Base-by-base conservation (phyloP, 2,113 vertebrate species). In the Furnarius figulus region DNA sequence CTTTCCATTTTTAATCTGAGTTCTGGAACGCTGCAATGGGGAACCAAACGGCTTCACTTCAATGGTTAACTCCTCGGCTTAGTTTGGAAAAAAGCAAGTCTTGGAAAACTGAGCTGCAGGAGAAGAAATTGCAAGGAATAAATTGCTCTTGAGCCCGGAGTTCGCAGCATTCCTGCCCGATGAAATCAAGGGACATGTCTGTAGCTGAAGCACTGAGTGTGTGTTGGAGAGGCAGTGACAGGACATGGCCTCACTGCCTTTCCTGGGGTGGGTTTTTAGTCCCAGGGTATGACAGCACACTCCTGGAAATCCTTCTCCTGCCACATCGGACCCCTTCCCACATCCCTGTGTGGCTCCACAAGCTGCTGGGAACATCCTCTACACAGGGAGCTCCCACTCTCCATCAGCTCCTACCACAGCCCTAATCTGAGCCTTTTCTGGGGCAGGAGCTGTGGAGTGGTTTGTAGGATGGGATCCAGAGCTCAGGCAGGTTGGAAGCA, bases 281-380 rank as follows among this genome's bases (percentile, higher is more conserved):
- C n/a, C 84, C 19, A 2, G 33, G 39, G 23, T 5, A 1, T 10
- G 3, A 8, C 15, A 6, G 35, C 28, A 2, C 4, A 0, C 8
- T 25, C 4, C 0, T 18, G 68, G 25, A 3, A 42, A 66, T n/a
- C 58, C 55, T 39, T 49, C 23, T 46, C 18, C 44, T 0, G 31
- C 33, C 4, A 0, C 0, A 2, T 20, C 4, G 2, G 46, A 47
- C 8, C 44, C 0, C 1, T 47, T 39, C 66, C 53, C 9, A 1
- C 73, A 31, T 33, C 93, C 85, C 40, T 10, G 47, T 0, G 0
- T 0, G 9, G 75, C 31, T 37, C 37, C 25, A 2, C 8, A 0
- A 2, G 4, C 8, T 6, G 33, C 62, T 0, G 0, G 40, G 62
- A 47, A 18, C 80, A 47, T 27, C 67, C 21, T 42, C 40, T 4